A percentile compares a stretch with the other conserved stretches of the same genome.
Conservation (phyloP, 2,888 invertebrate species). For the Morpho deidamia region DNA sequence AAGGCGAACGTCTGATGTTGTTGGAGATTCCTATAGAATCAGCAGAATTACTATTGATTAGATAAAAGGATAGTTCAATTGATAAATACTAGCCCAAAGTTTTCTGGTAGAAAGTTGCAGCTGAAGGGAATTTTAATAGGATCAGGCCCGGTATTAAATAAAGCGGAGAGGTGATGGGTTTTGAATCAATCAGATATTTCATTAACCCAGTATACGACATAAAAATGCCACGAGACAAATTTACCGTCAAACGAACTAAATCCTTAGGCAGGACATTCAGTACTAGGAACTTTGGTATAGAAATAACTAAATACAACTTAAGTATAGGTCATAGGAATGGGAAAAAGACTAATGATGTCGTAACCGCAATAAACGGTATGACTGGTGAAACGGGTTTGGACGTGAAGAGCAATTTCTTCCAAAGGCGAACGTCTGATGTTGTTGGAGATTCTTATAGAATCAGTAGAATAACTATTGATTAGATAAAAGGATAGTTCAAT, state of each 20-base stretch:
- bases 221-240: slow-evolving; percentile 59
- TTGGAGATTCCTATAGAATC: slow-evolving; percentile 60
- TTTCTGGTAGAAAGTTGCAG: too few species aligned
- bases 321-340: slow-evolving; percentile 52
- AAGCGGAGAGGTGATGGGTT: too few species aligned
- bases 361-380: slow-evolving; percentile 54
- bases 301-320: slow-evolving; percentile 57
- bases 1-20: slow-evolving; percentile 48
- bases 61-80: slow-evolving; percentile 1
- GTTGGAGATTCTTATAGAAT: slow-evolving; percentile 62
- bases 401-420: slow-evolving; percentile 52
- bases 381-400: slow-evolving; percentile 59
- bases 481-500: slow-evolving; percentile 4
- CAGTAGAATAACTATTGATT: slow-evolving; percentile 60
- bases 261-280: slow-evolving; percentile 59
- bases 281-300: slow-evolving; percentile 44
- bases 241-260: slow-evolving; percentile 60
- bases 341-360: slow-evolving; percentile 59
- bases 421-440: slow-evolving; percentile 48
- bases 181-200: too few species aligned
- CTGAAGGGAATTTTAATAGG: too few species aligned
- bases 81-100: not conserved
- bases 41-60: slow-evolving; percentile 60
- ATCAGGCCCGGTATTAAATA: too few species aligned
- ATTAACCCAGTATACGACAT: slow-evolving; percentile 65